Evolutionary conservation across 2,888 invertebrate species (phyloP), one percentile per base, ranked within the genome.

Genomic region (Anthoptus insignis): DNA sequence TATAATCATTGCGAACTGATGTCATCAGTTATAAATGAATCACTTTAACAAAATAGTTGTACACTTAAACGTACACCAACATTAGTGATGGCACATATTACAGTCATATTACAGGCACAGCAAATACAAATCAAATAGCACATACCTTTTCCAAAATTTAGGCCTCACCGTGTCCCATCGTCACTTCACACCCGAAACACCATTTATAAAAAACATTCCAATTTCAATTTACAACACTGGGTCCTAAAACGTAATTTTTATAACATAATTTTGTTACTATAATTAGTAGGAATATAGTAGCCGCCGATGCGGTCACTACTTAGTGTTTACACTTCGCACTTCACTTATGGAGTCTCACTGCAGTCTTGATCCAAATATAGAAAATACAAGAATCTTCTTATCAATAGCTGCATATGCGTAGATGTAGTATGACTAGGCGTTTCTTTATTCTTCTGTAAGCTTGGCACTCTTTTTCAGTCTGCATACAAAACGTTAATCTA

Each of bases 261-360:
- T 57, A 37, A 64, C 39, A 57, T 57, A 57, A 57, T 64, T 64
- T 64, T 42, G 64, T 64, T 52, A 84, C 82, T 86, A 86, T 80
- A 76, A 86, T 87, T 89, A 89, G 81, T 88, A 89, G 89, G 89
- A 89, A 85, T 78, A 75, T 16, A 89, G 84, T 78, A 76, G 73
- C 71, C 73, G 32, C 32, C 53, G 60, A 60, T 42, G 52, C 52
- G n/a, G 19, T 49, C 56, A 63, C 49, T 63, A 69, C 71, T 68
- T 19, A 42, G 42, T 42, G 42, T 42, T 39, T 16, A 7, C 42
- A 42, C 42, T 42, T 42, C 49, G 49, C 49, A 49, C 61, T 70
- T 72, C 68, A 69, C 74, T 68, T 68, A 68, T 42, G 42, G 19
- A 11, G 42, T 42, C 9, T 42, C 19, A 42, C 42, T 9, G 9